Conservation (phyloP, 1,140 invertebrate genomes). For the Propsilocerus akamusi region DNA sequence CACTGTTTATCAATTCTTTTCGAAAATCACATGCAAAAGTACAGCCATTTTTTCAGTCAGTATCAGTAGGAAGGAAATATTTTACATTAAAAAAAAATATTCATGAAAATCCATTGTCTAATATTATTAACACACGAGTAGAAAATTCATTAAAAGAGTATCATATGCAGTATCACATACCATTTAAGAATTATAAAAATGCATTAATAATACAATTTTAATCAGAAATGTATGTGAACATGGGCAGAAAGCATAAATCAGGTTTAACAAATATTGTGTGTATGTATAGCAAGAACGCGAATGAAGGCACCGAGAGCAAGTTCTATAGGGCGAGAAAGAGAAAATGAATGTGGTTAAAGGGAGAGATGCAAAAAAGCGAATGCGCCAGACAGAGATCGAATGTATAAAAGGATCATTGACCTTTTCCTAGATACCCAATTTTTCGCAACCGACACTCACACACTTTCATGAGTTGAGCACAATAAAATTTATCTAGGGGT, state of each 20-base stretch:
- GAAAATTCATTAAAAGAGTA: background rate
- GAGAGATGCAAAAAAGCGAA: background rate
- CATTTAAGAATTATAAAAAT: background rate
- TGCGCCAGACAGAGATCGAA: constrained; percentile 1
- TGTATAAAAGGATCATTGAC: constrained; percentile 3
- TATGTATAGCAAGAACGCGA: background rate
- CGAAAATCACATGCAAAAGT: too few species aligned
- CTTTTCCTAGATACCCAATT: constrained; percentile 3
- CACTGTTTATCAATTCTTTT: too few species aligned
- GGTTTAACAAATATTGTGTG: background rate
- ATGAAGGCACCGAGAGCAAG: background rate
- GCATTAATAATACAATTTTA: background rate
- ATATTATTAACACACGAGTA: background rate
- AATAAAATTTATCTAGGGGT: background rate
- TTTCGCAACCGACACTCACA: background rate
- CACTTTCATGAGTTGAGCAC: too few species aligned
- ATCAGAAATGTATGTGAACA: background rate
- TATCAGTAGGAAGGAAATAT: too few species aligned
- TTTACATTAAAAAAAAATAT: too few species aligned
- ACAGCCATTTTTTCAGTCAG: too few species aligned
- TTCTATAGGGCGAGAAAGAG: background rate
- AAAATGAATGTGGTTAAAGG: background rate
- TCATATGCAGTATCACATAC: constrained; percentile 4
- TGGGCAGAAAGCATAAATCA: constrained; percentile 2
- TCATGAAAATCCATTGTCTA: background rate